These are phyloP conservation scores for Ceratotherium simum DNA, from an alignment of 2,113 vertebrate genomes.

Conservation along the genomic window DNA sequence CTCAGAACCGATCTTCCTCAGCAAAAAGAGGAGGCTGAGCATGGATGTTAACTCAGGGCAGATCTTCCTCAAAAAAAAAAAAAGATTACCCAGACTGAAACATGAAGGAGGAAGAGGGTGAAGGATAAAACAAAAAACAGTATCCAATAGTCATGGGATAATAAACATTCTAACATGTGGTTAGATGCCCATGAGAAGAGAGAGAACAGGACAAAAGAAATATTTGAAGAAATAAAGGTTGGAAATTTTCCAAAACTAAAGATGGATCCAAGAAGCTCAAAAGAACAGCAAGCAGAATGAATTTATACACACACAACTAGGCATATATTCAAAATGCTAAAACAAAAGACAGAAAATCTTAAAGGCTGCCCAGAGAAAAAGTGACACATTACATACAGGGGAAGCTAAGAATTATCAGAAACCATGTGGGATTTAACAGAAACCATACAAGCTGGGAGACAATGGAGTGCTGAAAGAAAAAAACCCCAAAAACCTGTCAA, in stretches of 20 bases:
- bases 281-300: not conserved
- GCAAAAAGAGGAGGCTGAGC: no score
- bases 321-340: not conserved
- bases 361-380: not conserved
- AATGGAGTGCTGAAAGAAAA: not conserved
- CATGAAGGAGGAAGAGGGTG: no score
- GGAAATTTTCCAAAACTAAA: not conserved
- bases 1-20: no score
- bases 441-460: not conserved
- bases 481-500: not conserved
- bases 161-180: no score
- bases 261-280: not conserved
- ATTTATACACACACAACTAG: not conserved
- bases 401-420: not conserved
- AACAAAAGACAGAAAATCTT: not conserved
- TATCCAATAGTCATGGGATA: no score
- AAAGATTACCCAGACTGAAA: no score
- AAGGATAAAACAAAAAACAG: no score
- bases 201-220: not conserved
- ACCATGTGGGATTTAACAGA: not conserved
- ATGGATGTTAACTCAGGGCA: no score
- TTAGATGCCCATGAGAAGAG: no score
- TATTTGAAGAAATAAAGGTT: not conserved
- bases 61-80: no score
- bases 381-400: not conserved